Evolutionary conservation across 2,113 vertebrate species (phyloP).

Genomic region (Thinocorus orbignyianus): DNA sequence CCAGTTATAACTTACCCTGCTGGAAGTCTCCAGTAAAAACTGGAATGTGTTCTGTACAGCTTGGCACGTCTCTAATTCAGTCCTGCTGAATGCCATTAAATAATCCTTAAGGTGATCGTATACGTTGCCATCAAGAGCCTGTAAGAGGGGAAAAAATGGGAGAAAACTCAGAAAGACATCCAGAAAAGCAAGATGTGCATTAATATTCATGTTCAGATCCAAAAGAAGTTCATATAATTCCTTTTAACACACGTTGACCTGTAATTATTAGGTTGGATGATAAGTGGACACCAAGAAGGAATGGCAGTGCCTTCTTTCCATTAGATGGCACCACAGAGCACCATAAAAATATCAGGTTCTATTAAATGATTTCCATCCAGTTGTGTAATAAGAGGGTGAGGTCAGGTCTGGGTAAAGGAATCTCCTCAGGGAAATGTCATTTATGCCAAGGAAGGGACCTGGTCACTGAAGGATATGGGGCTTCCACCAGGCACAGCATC

Average conservation of each 20-base stretch:
- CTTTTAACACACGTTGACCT: neutral
- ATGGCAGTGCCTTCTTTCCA: neutral
- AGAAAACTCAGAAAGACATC: neutral
- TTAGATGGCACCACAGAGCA: slow-evolving; percentile 61
- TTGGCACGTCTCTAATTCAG: slow-evolving; percentile 93
- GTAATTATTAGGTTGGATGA: neutral
- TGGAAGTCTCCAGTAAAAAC: slow-evolving; percentile 94
- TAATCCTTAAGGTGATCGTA: slow-evolving; percentile 94
- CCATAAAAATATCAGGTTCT: neutral
- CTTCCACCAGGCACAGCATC: neutral
- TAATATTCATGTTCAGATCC: fast-evolving
- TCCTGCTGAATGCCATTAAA: slow-evolving; percentile 92
- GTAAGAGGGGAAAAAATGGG: neutral
- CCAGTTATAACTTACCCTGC: slow-evolving; percentile 81
- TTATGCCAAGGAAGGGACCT: neutral
- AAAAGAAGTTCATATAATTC: fast-evolving
- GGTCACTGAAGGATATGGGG: neutral
- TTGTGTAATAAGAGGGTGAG: neutral
- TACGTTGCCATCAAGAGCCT: slow-evolving; percentile 94
- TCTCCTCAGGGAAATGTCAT: neutral
- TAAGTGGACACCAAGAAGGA: neutral
- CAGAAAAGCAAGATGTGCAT: neutral
- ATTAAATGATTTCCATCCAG: neutral
- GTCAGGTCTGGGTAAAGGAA: neutral
- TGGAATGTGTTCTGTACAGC: slow-evolving; percentile 95